Evolutionary conservation across 2,113 vertebrate species (phyloP), one percentile per base, ranked within the genome.

Genomic region (Acanthisitta chloris): DNA sequence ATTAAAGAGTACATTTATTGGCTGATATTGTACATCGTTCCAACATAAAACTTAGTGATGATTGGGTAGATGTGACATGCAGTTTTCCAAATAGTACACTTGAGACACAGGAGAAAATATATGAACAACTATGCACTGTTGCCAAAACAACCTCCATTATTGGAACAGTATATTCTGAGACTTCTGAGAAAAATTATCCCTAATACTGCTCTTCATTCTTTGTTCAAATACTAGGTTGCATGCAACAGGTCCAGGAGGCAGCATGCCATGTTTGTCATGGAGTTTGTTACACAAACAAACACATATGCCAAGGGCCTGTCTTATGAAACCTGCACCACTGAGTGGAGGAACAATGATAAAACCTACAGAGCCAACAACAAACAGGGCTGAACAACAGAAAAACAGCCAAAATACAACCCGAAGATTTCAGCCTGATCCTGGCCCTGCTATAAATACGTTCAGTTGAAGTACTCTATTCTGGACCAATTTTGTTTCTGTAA

Each of bases 261-360:
- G 8, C 14, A 71, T 15, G 10, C 17, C 40, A 51, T 1, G 0
- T 21, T 72, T 34, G 26, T 58, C 48, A 42, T 16, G 0, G 16
- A 31, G 19, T 28, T 36, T 55, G 14, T 77, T 34, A 85, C 42
- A 21, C 29, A 74, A 17, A 34, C 12, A 49, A 62, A 33, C 18
- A 57, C 2, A 0, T 9, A 52, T 5, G 19, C 45, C 81, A 90
- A 59, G 16, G 14, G 14, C 19, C 12, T 0, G 0, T 33, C 10
- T 59, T 76, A 48, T 33, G 17, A 80, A 71, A 77, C 17, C n/a
- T 51, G 29, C 46, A 66, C 17, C 17, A 3, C 28, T 26, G 29
- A 58, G 10, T 38, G 12, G 16, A 80, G 38, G 38, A 80, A 28
- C 15, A 61, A 46, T 33, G 18, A 45, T 12, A 9, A 54, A 76